Conservation (phyloP, 2,113 vertebrate species). For the Thalassarche chlororhynchos region DNA sequence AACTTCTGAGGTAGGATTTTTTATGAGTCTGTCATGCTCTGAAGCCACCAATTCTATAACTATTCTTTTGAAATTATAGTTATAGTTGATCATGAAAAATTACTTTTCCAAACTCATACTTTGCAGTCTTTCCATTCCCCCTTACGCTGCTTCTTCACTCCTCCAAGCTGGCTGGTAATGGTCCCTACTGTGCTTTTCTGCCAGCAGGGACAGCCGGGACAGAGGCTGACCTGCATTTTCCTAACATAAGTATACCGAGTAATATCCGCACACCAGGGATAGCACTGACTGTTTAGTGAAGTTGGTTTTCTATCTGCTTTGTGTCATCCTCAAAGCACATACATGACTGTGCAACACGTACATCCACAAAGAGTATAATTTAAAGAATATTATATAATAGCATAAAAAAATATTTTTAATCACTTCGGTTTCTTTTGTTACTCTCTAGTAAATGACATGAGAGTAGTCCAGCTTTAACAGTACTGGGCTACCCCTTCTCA, state of each 20-base stretch:
- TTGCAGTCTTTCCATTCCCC: not conserved
- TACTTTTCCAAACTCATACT: not conserved
- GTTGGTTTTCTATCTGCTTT: not conserved
- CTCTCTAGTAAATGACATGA: not conserved
- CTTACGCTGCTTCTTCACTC: not conserved
- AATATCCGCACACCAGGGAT: not conserved
- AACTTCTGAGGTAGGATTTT: not conserved
- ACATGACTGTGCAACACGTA: not conserved
- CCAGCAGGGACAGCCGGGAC: not conserved
- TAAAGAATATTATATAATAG: not conserved
- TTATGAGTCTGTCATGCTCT: not conserved
- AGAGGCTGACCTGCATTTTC: not conserved
- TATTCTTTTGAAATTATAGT: not conserved
- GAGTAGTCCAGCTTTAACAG: not conserved
- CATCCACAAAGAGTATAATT: not conserved
- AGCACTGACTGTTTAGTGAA: not conserved
- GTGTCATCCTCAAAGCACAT: not conserved
- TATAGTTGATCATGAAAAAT: not conserved
- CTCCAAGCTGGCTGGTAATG: not conserved
- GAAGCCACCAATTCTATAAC: not conserved
- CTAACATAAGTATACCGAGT: not conserved
- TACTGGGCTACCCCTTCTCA: not conserved
- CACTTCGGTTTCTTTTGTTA: not conserved
- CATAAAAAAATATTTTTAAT: not conserved
- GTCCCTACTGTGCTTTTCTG: not conserved